These are phyloP conservation scores for Auanema freiburgensis DNA, from an alignment of 2,888 invertebrate species.

Conservation along the genomic window DNA sequence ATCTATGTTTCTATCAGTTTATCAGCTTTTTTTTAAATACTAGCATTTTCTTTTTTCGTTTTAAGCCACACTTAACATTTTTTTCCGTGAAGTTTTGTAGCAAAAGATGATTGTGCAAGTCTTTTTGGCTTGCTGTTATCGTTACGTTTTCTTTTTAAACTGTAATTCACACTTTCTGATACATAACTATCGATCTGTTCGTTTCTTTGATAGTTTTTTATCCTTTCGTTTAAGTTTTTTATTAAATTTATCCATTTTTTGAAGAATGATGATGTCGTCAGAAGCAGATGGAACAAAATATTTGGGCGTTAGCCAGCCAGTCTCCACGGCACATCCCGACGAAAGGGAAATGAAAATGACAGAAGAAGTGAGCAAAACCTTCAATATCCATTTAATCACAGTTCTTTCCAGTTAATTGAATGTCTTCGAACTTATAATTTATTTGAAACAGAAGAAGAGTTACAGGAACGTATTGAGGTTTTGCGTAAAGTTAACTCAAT, in stretches of 20 bases:
- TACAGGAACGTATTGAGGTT: slow-evolving; percentile 65
- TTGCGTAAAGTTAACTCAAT: slow-evolving; percentile 80
- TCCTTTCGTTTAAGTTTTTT: background rate
- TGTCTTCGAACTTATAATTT: slow-evolving; percentile 44
- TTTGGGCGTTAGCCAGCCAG: slow-evolving; percentile 59
- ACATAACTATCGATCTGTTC: background rate
- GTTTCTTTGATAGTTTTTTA: background rate
- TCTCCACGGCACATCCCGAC: slow-evolving; percentile 47
- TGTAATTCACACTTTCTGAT: no score
- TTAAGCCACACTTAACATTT: no score
- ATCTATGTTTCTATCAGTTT: no score
- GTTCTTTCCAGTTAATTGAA: slow-evolving; percentile 23
- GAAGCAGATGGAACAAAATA: slow-evolving; percentile 6
- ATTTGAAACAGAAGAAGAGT: slow-evolving; percentile 58
- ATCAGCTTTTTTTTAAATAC: no score
- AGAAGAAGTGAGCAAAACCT: slow-evolving; percentile 31
- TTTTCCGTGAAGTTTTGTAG: no score
- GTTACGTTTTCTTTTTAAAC: no score
- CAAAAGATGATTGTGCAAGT: no score
- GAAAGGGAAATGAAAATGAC: slow-evolving; percentile 48
- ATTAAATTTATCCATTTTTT: background rate
- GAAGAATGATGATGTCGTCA: background rate
- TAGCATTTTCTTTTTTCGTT: no score
- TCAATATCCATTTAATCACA: slow-evolving; percentile 13
- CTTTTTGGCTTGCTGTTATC: no score